phyloP scores from a whole-genome alignment of 2,113 vertebrate species.

The Gallinago media region DNA sequence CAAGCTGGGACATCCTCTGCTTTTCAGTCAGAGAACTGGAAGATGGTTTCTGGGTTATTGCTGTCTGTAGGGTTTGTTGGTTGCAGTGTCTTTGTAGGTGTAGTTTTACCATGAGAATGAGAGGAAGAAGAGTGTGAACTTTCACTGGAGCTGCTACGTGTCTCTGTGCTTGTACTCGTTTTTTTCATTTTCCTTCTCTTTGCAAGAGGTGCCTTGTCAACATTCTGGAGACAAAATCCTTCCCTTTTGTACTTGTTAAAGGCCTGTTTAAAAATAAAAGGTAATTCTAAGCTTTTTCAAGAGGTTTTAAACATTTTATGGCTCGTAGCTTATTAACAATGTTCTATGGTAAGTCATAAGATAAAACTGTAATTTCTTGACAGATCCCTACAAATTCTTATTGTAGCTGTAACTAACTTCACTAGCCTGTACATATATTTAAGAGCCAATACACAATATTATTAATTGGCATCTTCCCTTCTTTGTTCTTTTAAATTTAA shows the following conservation, averaged over 20 bases:
- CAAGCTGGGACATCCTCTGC: neutral
- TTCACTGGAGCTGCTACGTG: conserved; percentile 97
- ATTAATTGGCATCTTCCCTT: neutral
- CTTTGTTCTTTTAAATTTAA: neutral
- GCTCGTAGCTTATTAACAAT: neutral
- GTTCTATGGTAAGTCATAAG: neutral
- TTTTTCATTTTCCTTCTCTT: conserved; percentile 99
- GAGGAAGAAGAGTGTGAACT: conserved; percentile 95
- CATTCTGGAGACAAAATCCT: conserved; percentile 97
- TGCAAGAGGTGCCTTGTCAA: conserved; percentile 90
- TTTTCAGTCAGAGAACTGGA: conserved; percentile 83
- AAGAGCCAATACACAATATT: neutral
- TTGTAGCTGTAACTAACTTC: neutral
- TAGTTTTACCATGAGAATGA: conserved; percentile 90
- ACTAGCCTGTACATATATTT: neutral
- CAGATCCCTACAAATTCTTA: neutral
- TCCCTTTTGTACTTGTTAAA: conserved; percentile 99
- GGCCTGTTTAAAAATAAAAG: conserved; percentile 79
- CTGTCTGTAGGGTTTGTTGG: conserved; percentile 73
- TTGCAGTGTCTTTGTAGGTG: conserved; percentile 77
- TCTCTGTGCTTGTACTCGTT: conserved; percentile 98
- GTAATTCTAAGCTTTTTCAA: neutral
- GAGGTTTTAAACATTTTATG: neutral
- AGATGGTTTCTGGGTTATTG: conserved; percentile 78
- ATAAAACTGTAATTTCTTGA: neutral